Conservation (phyloP, 2,888 invertebrate genomes). For the Seira sanloemensis region DNA sequence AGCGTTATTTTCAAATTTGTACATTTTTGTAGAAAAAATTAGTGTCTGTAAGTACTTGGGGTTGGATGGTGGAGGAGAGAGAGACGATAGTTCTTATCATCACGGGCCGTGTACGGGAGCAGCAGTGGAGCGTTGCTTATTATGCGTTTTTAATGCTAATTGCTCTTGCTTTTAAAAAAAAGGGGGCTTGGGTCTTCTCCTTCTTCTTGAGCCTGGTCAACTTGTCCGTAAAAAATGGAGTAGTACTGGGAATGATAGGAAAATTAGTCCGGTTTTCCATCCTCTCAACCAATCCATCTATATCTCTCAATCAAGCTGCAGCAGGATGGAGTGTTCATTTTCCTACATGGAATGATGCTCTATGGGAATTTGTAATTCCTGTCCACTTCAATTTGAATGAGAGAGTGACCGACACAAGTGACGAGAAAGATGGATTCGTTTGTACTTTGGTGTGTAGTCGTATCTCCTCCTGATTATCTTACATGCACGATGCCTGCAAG, state of each 20-base stretch:
- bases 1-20: constrained; percentile 55
- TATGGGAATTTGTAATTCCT: constrained; percentile 13
- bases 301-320: constrained; percentile 20
- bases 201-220: background rate
- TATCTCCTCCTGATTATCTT: background rate
- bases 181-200: background rate
- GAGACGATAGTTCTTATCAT: background rate
- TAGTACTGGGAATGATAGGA: constrained; percentile 18
- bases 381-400: constrained; percentile 9
- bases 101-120: constrained; percentile 20
- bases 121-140: constrained; percentile 56
- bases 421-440: background rate
- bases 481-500: background rate
- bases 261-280: constrained; percentile 61
- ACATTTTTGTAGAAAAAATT: constrained; percentile 46
- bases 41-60: background rate
- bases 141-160: constrained; percentile 61
- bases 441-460: too few species aligned
- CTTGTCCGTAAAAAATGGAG: constrained; percentile 16
- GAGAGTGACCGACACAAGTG: background rate
- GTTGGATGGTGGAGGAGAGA: too few species aligned
- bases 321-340: too few species aligned
- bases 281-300: constrained; percentile 28
- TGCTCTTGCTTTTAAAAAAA: constrained; percentile 21
- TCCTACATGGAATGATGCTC: background rate